Evolutionary conservation across 2,797 vertebrate genomes (phyloP).

Genomic region (Hyperoplus immaculatus): DNA sequence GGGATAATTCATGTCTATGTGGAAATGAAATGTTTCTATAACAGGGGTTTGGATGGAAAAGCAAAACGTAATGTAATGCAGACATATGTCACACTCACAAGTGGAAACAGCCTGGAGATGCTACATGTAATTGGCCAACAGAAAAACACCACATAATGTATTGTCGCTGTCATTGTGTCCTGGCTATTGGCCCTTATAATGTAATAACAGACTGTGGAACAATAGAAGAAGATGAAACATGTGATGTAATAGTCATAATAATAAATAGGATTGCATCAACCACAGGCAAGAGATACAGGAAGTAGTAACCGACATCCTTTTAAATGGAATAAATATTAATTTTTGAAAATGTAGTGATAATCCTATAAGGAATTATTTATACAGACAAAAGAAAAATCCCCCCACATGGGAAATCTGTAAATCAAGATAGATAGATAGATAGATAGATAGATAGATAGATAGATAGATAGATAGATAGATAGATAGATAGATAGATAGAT

Average conservation of each 20-base stretch:
- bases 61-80: slow-evolving; percentile 39
- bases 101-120: slow-evolving; percentile 62
- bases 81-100: slow-evolving; percentile 65
- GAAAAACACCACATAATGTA: slow-evolving; percentile 53
- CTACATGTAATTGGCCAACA: slow-evolving; percentile 48
- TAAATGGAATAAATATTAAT: no score
- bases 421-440: no score
- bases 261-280: slow-evolving; percentile 24
- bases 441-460: no score
- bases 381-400: no score
- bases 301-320: no score
- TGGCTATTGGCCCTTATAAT: slow-evolving; percentile 37
- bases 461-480: no score
- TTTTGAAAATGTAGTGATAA: no score
- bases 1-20: slow-evolving; percentile 73
- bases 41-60: slow-evolving; percentile 39
- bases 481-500: no score
- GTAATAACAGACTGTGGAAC: slow-evolving; percentile 19
- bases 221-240: slow-evolving; percentile 12
- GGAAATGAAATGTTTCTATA: slow-evolving; percentile 68
- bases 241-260: slow-evolving; percentile 10
- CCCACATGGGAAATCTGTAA: no score
- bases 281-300: no score
- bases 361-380: no score
- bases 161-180: slow-evolving; percentile 19